phyloP scores from a whole-genome alignment of 2,888 invertebrate genomes.

The Amitus sp. region DNA sequence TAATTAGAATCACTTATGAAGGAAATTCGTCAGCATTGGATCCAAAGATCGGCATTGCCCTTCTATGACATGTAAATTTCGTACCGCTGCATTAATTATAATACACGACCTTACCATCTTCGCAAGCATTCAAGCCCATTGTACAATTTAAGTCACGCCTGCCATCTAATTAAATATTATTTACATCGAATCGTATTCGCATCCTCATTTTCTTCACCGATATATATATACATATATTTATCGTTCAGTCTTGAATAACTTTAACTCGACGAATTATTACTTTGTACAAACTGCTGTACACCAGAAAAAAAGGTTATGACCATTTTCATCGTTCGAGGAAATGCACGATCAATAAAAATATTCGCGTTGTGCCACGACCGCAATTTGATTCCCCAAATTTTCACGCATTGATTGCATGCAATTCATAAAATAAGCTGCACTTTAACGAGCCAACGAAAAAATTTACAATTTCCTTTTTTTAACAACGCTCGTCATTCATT shows the following conservation, averaged over 20 bases:
- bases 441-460: no score
- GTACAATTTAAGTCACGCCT: conserved; percentile 62
- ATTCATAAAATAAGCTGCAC: no score
- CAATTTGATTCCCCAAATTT: no score
- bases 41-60: no score
- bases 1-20: background rate
- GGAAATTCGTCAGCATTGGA: background rate
- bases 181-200: conserved; percentile 63
- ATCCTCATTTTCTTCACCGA: conserved; percentile 58
- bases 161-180: conserved; percentile 64
- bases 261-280: conserved; percentile 54
- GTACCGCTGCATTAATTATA: conserved; percentile 20
- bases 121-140: conserved; percentile 40
- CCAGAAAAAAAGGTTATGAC: no score
- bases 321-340: no score
- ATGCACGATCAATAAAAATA: no score
- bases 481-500: no score
- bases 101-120: conserved; percentile 12
- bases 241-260: conserved; percentile 46
- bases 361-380: no score
- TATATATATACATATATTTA: conserved; percentile 59
- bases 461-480: no score
- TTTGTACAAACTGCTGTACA: conserved; percentile 52
- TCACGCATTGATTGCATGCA: no score
- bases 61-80: conserved; percentile 23